Percentiles rank a stretch among this genome's conserved stretches.
Evolutionary conservation across 2,888 invertebrate species (phyloP).

Genomic region (Chalcosyrphus nemorum): DNA sequence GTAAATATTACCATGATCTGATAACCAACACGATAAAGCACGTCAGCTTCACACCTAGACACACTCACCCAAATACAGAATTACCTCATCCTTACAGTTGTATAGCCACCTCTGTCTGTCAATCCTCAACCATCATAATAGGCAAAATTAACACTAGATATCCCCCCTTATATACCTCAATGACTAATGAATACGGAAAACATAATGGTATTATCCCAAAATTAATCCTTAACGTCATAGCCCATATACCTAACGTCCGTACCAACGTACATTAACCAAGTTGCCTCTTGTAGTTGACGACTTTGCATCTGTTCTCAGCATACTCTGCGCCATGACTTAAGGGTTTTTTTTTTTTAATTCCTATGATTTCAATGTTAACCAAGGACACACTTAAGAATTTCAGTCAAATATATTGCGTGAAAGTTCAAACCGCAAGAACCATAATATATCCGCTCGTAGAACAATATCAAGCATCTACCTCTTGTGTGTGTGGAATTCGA

Average conservation of each 20-base stretch:
- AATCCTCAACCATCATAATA: conserved; percentile 56
- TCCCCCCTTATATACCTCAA: conserved; percentile 37
- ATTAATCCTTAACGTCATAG: conserved; percentile 63
- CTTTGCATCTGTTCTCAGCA: conserved; percentile 41
- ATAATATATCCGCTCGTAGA: conserved; percentile 13
- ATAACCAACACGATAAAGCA: conserved; percentile 63
- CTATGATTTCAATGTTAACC: conserved; percentile 58
- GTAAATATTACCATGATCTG: conserved; percentile 64
- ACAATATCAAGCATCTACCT: neutral
- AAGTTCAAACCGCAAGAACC: conserved; percentile 48
- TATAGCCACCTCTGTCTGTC: neutral
- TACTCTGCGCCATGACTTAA: neutral
- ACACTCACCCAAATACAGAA: neutral
- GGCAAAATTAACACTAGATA: conserved; percentile 54
- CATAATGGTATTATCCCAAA: conserved; percentile 63
- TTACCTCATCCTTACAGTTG: neutral
- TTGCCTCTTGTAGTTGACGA: conserved; percentile 23
- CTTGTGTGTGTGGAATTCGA: neutral
- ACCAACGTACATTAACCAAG: neutral
- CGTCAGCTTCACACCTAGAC: conserved; percentile 50
- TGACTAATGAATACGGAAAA: conserved; percentile 68
- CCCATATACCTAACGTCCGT: too few relatives aligned
- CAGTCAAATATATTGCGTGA: conserved; percentile 40
- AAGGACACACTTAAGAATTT: conserved; percentile 52
- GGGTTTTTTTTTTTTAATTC: conserved; percentile 34